Evolutionary conservation across 2,113 vertebrate species (phyloP), one percentile per base, ranked within the genome.

Genomic region (Neotoma lepida): DNA sequence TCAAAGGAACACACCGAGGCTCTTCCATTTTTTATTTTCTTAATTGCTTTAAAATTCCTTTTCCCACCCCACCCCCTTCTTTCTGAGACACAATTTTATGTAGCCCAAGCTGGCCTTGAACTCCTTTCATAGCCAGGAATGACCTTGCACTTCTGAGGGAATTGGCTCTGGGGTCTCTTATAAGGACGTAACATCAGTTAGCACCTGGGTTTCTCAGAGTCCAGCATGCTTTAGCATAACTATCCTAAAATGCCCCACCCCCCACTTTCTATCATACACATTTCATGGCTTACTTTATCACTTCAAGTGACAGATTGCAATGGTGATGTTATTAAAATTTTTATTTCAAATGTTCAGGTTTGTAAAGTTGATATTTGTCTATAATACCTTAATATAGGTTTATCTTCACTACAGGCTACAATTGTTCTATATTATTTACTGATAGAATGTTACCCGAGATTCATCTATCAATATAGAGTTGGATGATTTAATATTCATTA

Each of bases 41-140:
- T 89, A 56, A 86, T 90, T 90, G 33, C 49, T 93, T 91, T 88
- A 56, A 66, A 77, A 77, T 80, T 91, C 8, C 22, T 61, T 82
- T 18, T 14, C n/a, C 22, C 22, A 26, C 20, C 9, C 9, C 18
- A n/a, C 33, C 33, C 28, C 2, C 1, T 51, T n/a, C 20, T 51
- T 54, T n/a, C 54, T 1, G 33, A 80, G 51, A 58, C 51, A 39
- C 4, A 24, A 6, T 81, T 80, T 56, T 22, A 39, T 1, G 9
- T 41, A 26, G 22, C 22, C 71, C 22, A 44, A 26, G 22, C 22
- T 73, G 22, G 10, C 71, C 71, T 78, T 30, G 44, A 54, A 51
- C 17, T 56, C 33, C 20, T 35, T n/a, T 54, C 18, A 20, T 56
- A 54, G 33, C 49, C 30, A 80, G 33, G 77, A 73, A 58, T 22